Conservation (phyloP, 2,888 invertebrate species). For the Schizotus pectinicornis region DNA sequence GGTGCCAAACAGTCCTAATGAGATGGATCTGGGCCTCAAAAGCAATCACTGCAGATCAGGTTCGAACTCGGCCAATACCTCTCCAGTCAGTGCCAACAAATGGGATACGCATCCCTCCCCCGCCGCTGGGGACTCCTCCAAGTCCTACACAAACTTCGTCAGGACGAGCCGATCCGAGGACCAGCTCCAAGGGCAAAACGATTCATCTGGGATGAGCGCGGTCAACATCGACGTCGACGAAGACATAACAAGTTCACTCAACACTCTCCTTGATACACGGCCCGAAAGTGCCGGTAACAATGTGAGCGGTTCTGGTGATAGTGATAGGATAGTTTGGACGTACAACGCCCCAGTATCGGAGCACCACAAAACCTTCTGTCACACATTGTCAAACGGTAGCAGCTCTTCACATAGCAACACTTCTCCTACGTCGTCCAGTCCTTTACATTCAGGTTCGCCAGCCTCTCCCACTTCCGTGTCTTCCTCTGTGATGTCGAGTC, state of each 20-base stretch:
- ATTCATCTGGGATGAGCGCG: slow-evolving; percentile 71
- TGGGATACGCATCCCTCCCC: slow-evolving; percentile 52
- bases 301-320: slow-evolving; percentile 59
- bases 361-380: slow-evolving; percentile 58
- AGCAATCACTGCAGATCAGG: slow-evolving; percentile 47
- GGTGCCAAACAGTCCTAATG: slow-evolving; percentile 74
- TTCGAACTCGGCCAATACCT: slow-evolving; percentile 62
- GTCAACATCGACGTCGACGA: slow-evolving; percentile 93
- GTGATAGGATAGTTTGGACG: slow-evolving; percentile 85
- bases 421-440: slow-evolving; percentile 85
- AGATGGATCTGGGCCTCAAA: slow-evolving; percentile 65
- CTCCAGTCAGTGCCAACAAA: slow-evolving; percentile 63
- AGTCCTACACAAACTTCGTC: slow-evolving; percentile 63
- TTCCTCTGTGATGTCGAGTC: slow-evolving; percentile 85
- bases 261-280: slow-evolving; percentile 80
- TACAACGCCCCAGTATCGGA: slow-evolving; percentile 83
- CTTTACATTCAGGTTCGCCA: slow-evolving; percentile 67
- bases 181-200: slow-evolving; percentile 84
- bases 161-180: slow-evolving; percentile 87
- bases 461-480: slow-evolving; percentile 85
- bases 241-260: slow-evolving; percentile 90
- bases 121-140: slow-evolving; percentile 29
- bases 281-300: slow-evolving; percentile 44
- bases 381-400: slow-evolving; percentile 66
- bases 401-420: slow-evolving; percentile 66